phyloP scores from a whole-genome alignment of 1,140 invertebrate genomes.

The Globodera rostochiensis region DNA sequence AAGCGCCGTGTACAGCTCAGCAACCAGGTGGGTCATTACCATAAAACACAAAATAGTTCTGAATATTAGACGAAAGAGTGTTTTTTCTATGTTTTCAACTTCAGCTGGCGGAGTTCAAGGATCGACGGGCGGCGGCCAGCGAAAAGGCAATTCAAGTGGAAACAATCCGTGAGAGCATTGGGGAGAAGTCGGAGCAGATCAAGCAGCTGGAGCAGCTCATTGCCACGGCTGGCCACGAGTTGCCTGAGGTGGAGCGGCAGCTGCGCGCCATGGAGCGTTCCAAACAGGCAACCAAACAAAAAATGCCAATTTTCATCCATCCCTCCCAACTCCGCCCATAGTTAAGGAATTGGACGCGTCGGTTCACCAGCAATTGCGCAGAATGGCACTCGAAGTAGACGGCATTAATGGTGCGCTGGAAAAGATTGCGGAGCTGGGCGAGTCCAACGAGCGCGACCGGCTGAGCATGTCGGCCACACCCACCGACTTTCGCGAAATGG shows the following conservation, averaged over 20 bases:
- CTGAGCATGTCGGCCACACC: neutral
- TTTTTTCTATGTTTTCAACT: neutral
- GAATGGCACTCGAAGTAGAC: neutral
- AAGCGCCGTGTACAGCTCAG: slow-evolving; percentile 16
- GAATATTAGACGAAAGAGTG: no score
- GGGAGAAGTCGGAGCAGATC: slow-evolving; percentile 10
- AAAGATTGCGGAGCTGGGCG: slow-evolving; percentile 26
- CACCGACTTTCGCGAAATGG: slow-evolving; percentile 24
- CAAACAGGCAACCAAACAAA: neutral
- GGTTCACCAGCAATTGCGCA: neutral
- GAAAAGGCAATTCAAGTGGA: slow-evolving; percentile 25
- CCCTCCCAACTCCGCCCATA: no score
- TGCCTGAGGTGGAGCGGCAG: slow-evolving; percentile 14
- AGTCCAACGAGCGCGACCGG: slow-evolving; percentile 13
- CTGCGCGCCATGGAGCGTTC: slow-evolving; percentile 6
- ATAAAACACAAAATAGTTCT: no score
- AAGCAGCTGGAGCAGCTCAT: slow-evolving; percentile 27
- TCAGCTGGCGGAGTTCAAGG: slow-evolving; percentile 26
- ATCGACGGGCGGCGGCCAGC: slow-evolving; percentile 10
- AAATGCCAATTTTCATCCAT: neutral
- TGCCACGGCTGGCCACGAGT: slow-evolving; percentile 12
- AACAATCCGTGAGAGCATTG: slow-evolving; percentile 11
- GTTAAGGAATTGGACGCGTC: neutral
- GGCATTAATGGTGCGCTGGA: slow-evolving; percentile 11
- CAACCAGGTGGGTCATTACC: slow-evolving; percentile 8